Percentiles rank a stretch among this genome's conserved stretches.
phyloP scores from a whole-genome alignment of 2,888 invertebrate genomes.

The Julus scandinavius region DNA sequence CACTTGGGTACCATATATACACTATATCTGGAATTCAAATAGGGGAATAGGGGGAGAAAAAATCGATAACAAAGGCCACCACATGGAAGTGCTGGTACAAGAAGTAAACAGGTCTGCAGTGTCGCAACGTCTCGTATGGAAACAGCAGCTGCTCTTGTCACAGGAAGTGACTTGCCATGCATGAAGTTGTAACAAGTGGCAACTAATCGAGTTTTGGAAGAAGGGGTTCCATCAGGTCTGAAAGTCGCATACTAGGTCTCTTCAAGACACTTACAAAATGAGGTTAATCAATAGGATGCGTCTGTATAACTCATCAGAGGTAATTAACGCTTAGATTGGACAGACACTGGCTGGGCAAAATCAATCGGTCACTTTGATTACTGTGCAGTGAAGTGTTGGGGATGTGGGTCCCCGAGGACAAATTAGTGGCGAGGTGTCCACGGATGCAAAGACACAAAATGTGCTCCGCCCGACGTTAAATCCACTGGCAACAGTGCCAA shows the following conservation, averaged over 20 bases:
- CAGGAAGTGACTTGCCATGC: not conserved
- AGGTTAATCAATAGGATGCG: not conserved
- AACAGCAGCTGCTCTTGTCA: not conserved
- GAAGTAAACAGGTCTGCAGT: not conserved
- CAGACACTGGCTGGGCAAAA: not conserved
- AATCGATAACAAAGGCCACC: not conserved
- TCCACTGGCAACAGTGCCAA: not conserved
- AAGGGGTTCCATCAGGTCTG: not conserved
- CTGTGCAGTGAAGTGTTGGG: not conserved
- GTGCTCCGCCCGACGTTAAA: not conserved
- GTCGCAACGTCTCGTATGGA: not conserved
- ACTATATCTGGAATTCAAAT: not conserved
- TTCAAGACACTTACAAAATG: not conserved
- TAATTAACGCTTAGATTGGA: slow-evolving; percentile 20
- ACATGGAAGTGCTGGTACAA: not conserved
- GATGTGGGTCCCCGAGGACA: not conserved
- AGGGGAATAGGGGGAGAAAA: not conserved
- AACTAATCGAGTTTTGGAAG: not conserved
- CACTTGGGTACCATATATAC: not conserved
- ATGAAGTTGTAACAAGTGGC: slow-evolving; percentile 30
- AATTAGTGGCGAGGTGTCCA: not conserved
- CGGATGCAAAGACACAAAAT: not conserved
- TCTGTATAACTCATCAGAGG: not conserved
- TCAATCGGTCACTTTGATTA: slow-evolving; percentile 15
- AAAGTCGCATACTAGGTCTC: not conserved